Evolutionary conservation across 2,113 vertebrate genomes (phyloP).

Genomic region (Peromyscus leucopus): DNA sequence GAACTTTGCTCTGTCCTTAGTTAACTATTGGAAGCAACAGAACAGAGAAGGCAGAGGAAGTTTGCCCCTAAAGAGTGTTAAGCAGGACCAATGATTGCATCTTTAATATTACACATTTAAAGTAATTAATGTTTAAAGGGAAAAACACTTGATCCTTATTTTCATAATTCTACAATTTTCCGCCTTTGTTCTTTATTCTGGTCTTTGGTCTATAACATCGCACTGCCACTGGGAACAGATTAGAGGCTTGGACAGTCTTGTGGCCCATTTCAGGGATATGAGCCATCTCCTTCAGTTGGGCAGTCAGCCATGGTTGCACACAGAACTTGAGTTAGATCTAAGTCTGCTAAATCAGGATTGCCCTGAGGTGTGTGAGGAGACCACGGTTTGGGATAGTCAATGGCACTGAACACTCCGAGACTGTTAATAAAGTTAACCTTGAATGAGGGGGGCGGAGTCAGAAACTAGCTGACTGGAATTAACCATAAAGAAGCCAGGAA

Average conservation of each 20-base stretch:
- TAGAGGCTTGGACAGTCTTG: not conserved
- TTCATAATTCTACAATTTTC: not conserved
- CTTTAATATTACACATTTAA: not conserved
- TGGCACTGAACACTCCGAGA: not conserved
- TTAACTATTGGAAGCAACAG: not conserved
- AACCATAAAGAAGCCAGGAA: not conserved
- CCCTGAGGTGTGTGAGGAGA: not conserved
- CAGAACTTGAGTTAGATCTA: not conserved
- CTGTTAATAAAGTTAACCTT: not conserved
- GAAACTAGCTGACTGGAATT: too few relatives aligned
- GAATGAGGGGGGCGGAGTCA: not conserved
- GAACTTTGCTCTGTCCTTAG: not conserved
- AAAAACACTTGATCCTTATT: not conserved
- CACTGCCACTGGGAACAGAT: not conserved
- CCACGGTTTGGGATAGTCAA: not conserved
- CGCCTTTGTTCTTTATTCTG: not conserved
- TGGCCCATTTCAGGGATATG: not conserved
- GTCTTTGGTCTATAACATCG: not conserved
- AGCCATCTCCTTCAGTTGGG: not conserved
- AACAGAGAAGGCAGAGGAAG: not conserved
- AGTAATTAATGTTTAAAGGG: not conserved
- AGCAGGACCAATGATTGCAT: not conserved
- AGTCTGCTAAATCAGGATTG: slow-evolving; percentile 10
- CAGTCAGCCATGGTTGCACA: not conserved
- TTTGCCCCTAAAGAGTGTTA: not conserved